Conservation (phyloP, 2,888 invertebrate species). For the Perdita meconis region DNA sequence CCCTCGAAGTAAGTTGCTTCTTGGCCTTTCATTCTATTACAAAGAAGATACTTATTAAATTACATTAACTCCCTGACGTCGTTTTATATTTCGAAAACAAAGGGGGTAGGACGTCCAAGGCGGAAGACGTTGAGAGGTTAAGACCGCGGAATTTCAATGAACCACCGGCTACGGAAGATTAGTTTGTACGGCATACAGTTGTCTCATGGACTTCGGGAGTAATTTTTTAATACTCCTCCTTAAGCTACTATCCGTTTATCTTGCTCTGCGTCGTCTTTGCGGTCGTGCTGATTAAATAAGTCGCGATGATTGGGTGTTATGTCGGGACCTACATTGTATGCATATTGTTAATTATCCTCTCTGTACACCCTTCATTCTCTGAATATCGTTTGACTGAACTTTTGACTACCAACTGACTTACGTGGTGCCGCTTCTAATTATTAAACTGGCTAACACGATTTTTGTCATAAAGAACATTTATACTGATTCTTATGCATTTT, state of each 20-base stretch:
- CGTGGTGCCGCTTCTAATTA: no score
- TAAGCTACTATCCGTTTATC: slow-evolving; percentile 3
- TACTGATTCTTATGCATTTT: no score
- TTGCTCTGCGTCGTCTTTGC: not conserved
- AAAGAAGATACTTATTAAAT: slow-evolving; percentile 61
- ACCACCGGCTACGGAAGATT: slow-evolving; percentile 20
- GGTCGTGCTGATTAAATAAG: no score
- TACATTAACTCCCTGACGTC: slow-evolving; percentile 54
- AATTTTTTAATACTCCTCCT: slow-evolving; percentile 14
- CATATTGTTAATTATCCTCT: no score
- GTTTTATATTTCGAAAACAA: slow-evolving; percentile 44
- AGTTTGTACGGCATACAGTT: slow-evolving; percentile 21
- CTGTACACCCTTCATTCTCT: no score
- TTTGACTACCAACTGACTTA: no score
- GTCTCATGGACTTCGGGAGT: not conserved
- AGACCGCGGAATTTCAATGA: slow-evolving; percentile 36
- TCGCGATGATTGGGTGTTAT: no score
- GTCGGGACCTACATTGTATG: no score
- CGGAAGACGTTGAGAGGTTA: slow-evolving; percentile 19
- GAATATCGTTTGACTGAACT: no score
- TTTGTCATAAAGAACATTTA: no score
- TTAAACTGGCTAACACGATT: no score
- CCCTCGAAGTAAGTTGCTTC: slow-evolving; percentile 40
- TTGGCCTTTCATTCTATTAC: slow-evolving; percentile 59
- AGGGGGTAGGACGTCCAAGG: slow-evolving; percentile 25